These are phyloP conservation scores for Drosophila sproati DNA, from an alignment of 1,140 invertebrate species.

Conservation along the genomic window DNA sequence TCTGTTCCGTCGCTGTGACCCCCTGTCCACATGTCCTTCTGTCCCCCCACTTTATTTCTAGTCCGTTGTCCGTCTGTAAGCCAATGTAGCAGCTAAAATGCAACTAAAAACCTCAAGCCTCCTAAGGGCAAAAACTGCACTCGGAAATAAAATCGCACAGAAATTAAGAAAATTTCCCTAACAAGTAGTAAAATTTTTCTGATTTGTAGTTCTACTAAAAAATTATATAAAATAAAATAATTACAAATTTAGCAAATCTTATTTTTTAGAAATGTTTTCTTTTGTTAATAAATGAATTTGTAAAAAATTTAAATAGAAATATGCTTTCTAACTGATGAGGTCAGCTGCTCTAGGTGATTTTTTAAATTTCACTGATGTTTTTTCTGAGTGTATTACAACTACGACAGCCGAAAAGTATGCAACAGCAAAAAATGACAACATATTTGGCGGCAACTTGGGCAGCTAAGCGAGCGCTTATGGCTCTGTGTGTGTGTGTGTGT, in stretches of 20 bases:
- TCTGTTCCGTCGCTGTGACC: constrained; percentile 18
- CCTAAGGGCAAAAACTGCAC: constrained; percentile 42
- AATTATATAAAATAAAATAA: neutral
- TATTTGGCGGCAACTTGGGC: constrained; percentile 65
- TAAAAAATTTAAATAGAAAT: no score
- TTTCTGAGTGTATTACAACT: constrained; percentile 10
- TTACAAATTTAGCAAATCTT: no score
- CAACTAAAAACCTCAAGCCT: constrained; percentile 79
- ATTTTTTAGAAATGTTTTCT: no score
- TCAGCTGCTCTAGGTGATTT: no score
- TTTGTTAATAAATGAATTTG: no score
- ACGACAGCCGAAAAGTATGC: constrained; percentile 74
- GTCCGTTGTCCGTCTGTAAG: constrained; percentile 49
- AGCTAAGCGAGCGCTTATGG: constrained; percentile 30
- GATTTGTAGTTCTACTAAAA: neutral
- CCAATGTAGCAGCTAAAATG: constrained; percentile 78
- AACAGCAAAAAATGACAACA: constrained; percentile 72
- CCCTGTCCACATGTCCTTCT: neutral
- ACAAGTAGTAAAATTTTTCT: no score
- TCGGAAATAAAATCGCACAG: neutral
- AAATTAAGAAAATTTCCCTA: no score
- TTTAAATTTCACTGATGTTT: no score
- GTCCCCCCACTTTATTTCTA: no score
- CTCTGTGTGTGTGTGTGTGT: neutral
- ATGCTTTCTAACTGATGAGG: no score